These are phyloP conservation scores for Pocillopora grandis DNA, from an alignment of 92 coral and sea anemone genomes.

Conservation along the genomic window DNA sequence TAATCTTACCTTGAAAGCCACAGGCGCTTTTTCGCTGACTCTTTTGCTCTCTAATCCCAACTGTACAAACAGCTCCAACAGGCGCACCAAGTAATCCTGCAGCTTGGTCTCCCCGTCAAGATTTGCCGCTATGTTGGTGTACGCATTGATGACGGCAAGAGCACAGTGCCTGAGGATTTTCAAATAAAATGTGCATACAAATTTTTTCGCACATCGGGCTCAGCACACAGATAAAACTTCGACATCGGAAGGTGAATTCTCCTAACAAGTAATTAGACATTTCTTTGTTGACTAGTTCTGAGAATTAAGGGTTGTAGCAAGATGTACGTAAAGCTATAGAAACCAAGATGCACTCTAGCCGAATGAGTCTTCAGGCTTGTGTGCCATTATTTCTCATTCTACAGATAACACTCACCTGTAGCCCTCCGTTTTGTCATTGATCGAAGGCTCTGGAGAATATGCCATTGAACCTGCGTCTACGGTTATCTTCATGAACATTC, in stretches of 20 bases:
- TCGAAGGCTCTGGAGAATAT: slow-evolving; percentile 88
- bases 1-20: slow-evolving; percentile 69
- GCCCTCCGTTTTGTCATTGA: slow-evolving; percentile 89
- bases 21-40: slow-evolving; percentile 85
- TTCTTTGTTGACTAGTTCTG: too few species aligned
- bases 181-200: not conserved
- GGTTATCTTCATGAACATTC: slow-evolving; percentile 95
- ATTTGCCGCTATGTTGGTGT: slow-evolving; percentile 81
- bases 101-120: slow-evolving; percentile 75
- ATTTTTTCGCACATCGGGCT: too few species aligned
- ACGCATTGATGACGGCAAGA: slow-evolving; percentile 92
- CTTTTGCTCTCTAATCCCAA: slow-evolving; percentile 97
- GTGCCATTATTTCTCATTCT: not conserved
- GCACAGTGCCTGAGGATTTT: slow-evolving; percentile 81
- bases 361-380: too few species aligned
- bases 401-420: slow-evolving; percentile 63
- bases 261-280: too few species aligned
- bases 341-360: too few species aligned
- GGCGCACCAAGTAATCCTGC: slow-evolving; percentile 89
- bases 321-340: too few species aligned
- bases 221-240: too few species aligned
- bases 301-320: too few species aligned
- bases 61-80: slow-evolving; percentile 96
- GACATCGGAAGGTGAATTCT: too few species aligned
- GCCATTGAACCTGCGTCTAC: slow-evolving; percentile 97